Evolutionary conservation across 2,113 vertebrate species (phyloP).

Genomic region (Rhinogobius similis): DNA sequence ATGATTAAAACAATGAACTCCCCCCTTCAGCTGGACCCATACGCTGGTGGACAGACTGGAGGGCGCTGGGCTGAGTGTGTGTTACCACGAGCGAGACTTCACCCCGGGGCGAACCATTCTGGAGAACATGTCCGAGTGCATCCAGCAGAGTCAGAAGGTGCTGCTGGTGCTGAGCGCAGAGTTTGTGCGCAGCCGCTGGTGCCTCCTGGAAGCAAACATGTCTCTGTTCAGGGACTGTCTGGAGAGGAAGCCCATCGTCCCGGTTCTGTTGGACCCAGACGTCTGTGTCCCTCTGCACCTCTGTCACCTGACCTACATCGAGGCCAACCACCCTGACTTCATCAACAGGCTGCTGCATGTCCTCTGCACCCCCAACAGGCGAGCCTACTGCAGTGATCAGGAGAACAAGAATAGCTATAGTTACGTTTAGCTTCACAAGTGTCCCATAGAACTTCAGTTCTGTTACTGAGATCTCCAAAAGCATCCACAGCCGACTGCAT

Average conservation of each 20-base stretch:
- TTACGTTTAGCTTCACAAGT: no score
- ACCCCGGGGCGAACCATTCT: constrained; percentile 58
- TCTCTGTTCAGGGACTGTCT: constrained; percentile 68
- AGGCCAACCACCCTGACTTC: constrained; percentile 50
- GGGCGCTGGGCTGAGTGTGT: constrained; percentile 41
- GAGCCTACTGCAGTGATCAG: no score
- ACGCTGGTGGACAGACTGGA: constrained; percentile 59
- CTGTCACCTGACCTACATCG: constrained; percentile 72
- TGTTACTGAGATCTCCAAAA: no score
- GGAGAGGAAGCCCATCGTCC: constrained; percentile 62
- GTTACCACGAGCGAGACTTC: constrained; percentile 71
- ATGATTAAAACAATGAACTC: no score
- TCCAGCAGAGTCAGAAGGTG: constrained; percentile 74
- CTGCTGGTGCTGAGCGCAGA: constrained; percentile 69
- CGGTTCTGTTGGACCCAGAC: constrained; percentile 63
- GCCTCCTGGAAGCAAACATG: constrained; percentile 71
- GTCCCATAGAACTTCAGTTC: no score
- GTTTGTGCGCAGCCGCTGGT: constrained; percentile 73
- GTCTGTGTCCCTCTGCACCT: constrained; percentile 62
- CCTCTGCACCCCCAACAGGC: constrained; percentile 50
- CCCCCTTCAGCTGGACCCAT: constrained; percentile 43
- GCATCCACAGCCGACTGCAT: no score
- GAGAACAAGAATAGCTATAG: no score
- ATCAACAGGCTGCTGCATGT: constrained; percentile 54
- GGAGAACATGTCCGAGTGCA: constrained; percentile 72